These are phyloP conservation scores for Drosophila arizonae DNA, from an alignment of 1,140 invertebrate genomes.

Conservation along the genomic window DNA sequence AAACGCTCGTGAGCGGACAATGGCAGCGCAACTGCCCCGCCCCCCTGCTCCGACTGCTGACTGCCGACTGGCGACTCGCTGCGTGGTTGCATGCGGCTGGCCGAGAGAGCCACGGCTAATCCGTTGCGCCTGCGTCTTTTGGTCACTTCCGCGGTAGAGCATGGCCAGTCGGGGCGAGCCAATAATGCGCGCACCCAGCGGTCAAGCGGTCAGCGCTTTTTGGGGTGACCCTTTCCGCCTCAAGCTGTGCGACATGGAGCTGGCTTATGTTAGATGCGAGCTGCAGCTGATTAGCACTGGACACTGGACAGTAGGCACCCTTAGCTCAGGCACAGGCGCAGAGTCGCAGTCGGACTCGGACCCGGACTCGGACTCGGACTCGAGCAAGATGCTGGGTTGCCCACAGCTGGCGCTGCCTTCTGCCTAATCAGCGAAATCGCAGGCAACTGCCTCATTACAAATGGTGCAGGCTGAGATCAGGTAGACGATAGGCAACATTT, in stretches of 20 bases:
- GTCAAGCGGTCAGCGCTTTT: slow-evolving; percentile 48
- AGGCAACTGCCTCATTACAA: slow-evolving; percentile 37
- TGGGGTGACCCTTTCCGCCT: neutral
- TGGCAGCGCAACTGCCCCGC: neutral
- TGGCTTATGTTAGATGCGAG: slow-evolving; percentile 12
- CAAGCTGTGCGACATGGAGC: slow-evolving; percentile 26
- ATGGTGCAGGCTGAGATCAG: slow-evolving; percentile 17
- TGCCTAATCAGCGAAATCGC: slow-evolving; percentile 30
- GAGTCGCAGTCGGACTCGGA: too few relatives aligned
- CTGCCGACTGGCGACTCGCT: neutral
- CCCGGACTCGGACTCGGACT: too few relatives aligned
- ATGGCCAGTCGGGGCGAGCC: slow-evolving; percentile 32
- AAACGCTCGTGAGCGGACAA: neutral
- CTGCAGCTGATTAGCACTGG: slow-evolving; percentile 24
- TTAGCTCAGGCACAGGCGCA: neutral
- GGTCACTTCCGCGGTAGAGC: slow-evolving; percentile 67
- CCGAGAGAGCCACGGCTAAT: slow-evolving; percentile 32
- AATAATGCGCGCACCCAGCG: slow-evolving; percentile 64
- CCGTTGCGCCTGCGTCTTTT: slow-evolving; percentile 60
- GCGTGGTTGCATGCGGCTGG: neutral
- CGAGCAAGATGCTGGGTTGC: neutral
- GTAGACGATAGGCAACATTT: slow-evolving; percentile 6
- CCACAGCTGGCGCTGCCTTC: slow-evolving; percentile 18
- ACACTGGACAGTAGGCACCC: slow-evolving; percentile 2
- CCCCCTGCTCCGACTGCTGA: neutral